A percentile compares a stretch with the other conserved stretches of the same genome.
phyloP scores from a whole-genome alignment of 1,140 invertebrate species.

The Magallana gigas region DNA sequence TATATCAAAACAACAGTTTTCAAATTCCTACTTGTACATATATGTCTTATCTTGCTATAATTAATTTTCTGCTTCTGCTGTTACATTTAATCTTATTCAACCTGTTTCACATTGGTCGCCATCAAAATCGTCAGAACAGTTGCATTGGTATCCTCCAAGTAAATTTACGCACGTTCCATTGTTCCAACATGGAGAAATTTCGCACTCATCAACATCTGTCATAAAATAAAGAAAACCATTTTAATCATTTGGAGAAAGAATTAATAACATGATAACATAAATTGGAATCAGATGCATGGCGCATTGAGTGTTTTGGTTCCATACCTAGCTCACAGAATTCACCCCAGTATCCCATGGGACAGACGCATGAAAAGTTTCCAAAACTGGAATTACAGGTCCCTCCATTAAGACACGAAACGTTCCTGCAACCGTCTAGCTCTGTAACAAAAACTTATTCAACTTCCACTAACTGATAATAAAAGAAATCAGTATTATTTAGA shows the following conservation, averaged over 20 bases:
- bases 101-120: slow-evolving; percentile 93
- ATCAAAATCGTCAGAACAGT: slow-evolving; percentile 94
- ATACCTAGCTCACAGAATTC: slow-evolving; percentile 47
- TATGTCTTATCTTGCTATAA: too few species aligned
- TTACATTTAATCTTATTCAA: slow-evolving; percentile 28
- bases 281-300: not conserved
- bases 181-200: not conserved
- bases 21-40: too few species aligned
- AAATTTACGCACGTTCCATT: slow-evolving; percentile 4
- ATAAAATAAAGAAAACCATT: not conserved
- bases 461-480: too few species aligned
- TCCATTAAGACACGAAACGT: slow-evolving; percentile 79
- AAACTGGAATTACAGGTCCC: slow-evolving; percentile 47
- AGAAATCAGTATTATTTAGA: too few species aligned
- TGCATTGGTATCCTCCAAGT: slow-evolving; percentile 62
- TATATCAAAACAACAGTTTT: too few species aligned
- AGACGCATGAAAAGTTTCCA: slow-evolving; percentile 52
- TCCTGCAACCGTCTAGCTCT: slow-evolving; percentile 28
- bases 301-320: not conserved
- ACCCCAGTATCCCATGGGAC: slow-evolving; percentile 46
- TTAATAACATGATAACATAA: not conserved
- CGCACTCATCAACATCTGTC: slow-evolving; percentile 16
- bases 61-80: too few species aligned
- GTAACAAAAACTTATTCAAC: not conserved
- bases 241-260: not conserved